phyloP scores from a whole-genome alignment of 2,888 invertebrate genomes.

The Lapara coniferarum region DNA sequence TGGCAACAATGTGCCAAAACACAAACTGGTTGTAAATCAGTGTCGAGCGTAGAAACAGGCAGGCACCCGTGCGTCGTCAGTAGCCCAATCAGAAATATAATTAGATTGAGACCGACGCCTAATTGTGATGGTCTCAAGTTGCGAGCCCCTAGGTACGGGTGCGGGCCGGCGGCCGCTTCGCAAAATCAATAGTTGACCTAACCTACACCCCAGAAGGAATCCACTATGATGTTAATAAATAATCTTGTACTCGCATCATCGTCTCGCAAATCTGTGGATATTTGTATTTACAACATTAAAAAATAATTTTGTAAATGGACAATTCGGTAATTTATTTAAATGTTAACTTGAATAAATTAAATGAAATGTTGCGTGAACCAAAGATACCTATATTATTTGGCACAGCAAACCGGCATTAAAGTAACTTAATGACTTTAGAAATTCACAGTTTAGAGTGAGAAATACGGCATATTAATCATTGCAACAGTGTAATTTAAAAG shows the following conservation, averaged over 20 bases:
- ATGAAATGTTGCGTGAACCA: not conserved
- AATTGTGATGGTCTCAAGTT: constrained; percentile 81
- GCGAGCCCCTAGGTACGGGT: constrained; percentile 61
- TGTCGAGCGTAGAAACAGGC: constrained; percentile 28
- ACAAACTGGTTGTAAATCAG: constrained; percentile 46
- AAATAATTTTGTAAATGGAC: not conserved
- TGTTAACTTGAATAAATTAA: not conserved
- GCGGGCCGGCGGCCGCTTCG: constrained; percentile 44
- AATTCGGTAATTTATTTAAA: not conserved
- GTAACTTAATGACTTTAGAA: not conserved
- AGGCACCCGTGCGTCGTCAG: constrained; percentile 48
- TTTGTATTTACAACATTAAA: not conserved
- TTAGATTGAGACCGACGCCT: constrained; percentile 76
- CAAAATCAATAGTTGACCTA: constrained; percentile 76
- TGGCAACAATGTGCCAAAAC: constrained; percentile 29
- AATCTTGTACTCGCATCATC: constrained; percentile 8
- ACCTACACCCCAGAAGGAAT: constrained; percentile 54
- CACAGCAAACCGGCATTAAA: not conserved
- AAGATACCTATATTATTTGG: not conserved
- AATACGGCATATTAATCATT: constrained; percentile 10
- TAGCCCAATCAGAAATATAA: constrained; percentile 80
- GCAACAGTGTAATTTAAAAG: constrained; percentile 20
- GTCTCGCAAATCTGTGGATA: not conserved
- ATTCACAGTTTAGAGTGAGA: not conserved
- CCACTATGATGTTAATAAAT: constrained; percentile 35